Percentiles rank a stretch among this genome's conserved stretches.
phyloP scores from a whole-genome alignment of 2,888 invertebrate genomes.

The Zonitis immaculata region DNA sequence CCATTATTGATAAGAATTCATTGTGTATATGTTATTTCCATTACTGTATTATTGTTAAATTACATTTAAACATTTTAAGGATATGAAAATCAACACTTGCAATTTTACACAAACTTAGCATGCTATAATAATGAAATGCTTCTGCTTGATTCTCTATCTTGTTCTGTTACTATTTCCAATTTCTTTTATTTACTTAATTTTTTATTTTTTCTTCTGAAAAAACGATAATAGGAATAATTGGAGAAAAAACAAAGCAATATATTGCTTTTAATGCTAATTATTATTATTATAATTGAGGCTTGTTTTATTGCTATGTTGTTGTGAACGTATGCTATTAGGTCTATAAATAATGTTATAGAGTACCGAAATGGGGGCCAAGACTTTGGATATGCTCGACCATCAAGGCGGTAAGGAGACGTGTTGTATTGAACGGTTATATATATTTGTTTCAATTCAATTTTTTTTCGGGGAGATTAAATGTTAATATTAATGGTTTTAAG shows the following conservation, averaged over 20 bases:
- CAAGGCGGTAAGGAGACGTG: conserved; percentile 85
- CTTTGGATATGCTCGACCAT: conserved; percentile 82
- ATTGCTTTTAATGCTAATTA: background rate
- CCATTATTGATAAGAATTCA: background rate
- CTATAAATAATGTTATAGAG: conserved; percentile 67
- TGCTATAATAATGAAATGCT: conserved; percentile 17
- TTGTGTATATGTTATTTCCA: background rate
- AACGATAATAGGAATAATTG: too few species aligned
- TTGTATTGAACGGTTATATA: conserved; percentile 13
- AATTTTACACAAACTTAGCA: conserved; percentile 24
- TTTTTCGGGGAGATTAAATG: too few species aligned
- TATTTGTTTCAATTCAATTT: too few species aligned
- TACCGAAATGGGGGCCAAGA: conserved; percentile 88
- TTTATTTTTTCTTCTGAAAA: conserved; percentile 5
- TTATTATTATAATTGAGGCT: conserved; percentile 16
- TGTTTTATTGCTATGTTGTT: conserved; percentile 23
- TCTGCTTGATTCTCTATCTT: conserved; percentile 4
- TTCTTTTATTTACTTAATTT: background rate
- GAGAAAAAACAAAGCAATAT: background rate
- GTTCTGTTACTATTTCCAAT: background rate
- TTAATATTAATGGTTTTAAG: conserved; percentile 4
- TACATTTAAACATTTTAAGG: conserved; percentile 15
- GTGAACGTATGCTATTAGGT: conserved; percentile 32
- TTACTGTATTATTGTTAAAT: conserved; percentile 1
- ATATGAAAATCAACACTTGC: conserved; percentile 5